Conservation (phyloP, 2,888 invertebrate genomes). For the Caenorhabditis drosophilae region DNA sequence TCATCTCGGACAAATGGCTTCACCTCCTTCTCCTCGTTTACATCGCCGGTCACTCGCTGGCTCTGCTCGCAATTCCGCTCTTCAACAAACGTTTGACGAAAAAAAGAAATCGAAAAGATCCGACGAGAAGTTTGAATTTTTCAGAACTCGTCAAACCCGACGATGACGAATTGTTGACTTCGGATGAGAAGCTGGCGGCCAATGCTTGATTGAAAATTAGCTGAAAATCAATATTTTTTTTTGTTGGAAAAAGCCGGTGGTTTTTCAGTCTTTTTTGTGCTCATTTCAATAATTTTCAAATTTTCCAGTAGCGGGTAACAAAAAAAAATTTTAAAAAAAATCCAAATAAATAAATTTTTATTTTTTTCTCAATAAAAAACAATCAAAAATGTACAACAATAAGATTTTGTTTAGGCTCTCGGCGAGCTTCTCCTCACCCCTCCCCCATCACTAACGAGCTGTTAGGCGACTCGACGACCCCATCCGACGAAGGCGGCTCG, state of each 20-base stretch:
- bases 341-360: conserved; percentile 8
- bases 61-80: conserved; percentile 46
- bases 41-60: conserved; percentile 37
- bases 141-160: conserved; percentile 46
- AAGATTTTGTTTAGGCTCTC: background rate
- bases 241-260: background rate
- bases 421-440: conserved; percentile 11
- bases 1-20: conserved; percentile 46
- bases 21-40: conserved; percentile 41
- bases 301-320: too few species aligned
- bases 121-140: conserved; percentile 5
- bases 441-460: too few species aligned
- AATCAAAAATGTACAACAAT: conserved; percentile 41
- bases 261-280: background rate
- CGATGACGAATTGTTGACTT: conserved; percentile 42
- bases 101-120: background rate
- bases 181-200: too few species aligned
- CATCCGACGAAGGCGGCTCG: conserved; percentile 36
- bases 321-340: conserved; percentile 13
- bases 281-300: conserved; percentile 16
- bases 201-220: conserved; percentile 16
- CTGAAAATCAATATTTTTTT: background rate
- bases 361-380: conserved; percentile 1
- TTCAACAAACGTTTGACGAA: conserved; percentile 44
- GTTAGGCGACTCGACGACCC: too few species aligned